Evolutionary conservation across 2,888 invertebrate genomes (phyloP).

Genomic region (Idaea aversata): DNA sequence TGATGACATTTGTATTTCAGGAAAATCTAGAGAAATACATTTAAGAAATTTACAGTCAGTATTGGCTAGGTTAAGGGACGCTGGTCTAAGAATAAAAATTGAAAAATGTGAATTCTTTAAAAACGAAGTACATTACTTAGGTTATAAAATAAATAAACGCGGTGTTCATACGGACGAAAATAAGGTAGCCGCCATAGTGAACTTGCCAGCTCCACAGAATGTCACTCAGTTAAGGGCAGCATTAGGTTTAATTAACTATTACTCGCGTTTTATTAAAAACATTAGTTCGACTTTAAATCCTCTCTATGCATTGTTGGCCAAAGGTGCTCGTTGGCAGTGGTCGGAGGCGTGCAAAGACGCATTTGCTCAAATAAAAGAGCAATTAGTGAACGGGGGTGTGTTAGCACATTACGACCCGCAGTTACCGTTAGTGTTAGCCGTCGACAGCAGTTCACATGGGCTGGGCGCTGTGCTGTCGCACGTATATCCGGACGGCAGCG

Average conservation of each 20-base stretch:
- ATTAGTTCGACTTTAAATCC: constrained; percentile 22
- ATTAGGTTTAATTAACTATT: constrained; percentile 30
- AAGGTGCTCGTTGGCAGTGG: constrained; percentile 22
- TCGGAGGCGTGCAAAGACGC: constrained; percentile 15
- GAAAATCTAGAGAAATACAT: not conserved
- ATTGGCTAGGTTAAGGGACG: constrained; percentile 1
- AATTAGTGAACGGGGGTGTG: constrained; percentile 14
- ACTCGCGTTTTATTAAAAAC: constrained; percentile 23
- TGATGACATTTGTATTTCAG: constrained; percentile 12
- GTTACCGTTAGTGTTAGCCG: constrained; percentile 25
- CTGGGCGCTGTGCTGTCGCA: constrained; percentile 30
- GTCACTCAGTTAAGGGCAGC: constrained; percentile 22
- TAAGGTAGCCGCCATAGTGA: constrained; percentile 22
- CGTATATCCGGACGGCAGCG: constrained; percentile 22
- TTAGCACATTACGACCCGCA: constrained; percentile 19
- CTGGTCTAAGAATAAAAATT: constrained; percentile 8
- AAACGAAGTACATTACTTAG: constrained; percentile 20
- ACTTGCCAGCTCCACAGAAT: constrained; percentile 16
- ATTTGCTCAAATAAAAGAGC: constrained; percentile 16
- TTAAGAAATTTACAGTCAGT: constrained; percentile 3
- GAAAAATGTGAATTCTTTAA: constrained; percentile 13
- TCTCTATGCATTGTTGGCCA: constrained; percentile 20
- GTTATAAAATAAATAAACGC: constrained; percentile 22
- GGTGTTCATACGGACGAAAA: constrained; percentile 18
- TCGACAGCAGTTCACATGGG: constrained; percentile 31